Evolutionary conservation across 2,888 invertebrate genomes (phyloP), one percentile per base, ranked within the genome.

Genomic region (Abrostola triplasia): DNA sequence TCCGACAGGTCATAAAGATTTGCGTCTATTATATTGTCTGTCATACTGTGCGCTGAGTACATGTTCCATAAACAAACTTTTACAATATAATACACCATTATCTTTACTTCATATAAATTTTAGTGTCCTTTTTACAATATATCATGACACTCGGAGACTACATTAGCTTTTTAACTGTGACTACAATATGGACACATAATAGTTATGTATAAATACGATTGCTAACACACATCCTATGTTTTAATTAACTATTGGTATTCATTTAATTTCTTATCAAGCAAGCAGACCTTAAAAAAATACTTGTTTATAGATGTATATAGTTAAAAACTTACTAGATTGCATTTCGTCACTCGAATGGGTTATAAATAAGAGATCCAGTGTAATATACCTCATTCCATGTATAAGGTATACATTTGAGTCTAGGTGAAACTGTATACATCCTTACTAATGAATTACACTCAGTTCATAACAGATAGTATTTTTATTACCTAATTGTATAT

Each of bases 151-250:
- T 52, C 50, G 53, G 37, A 67, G 36, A 64, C 63, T 76, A 72
- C 36, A 67, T 79, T 73, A 77, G 67, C 77, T 60, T 64, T 67
- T 53, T 77, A 73, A 73, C 67, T 70, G 50, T 58, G 44, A 62
- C 67, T 67, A 68, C 55, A 44, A 47, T 62, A 57, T 5, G 6
- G 53, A 56, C 60, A 79, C 37, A 36, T 54, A 41, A 52, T 36
- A 53, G 61, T 47, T 53, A 50, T 53, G 36, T 62, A 55, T 72
- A 52, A 66, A 52, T 64, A 58, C 49, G 51, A 55, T 50, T 56
- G 51, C 61, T 49, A 36, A 63, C 73, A 76, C 68, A 77, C 75
- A 73, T 73, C 74, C 73, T 53, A 35, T 51, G 44, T 8, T 37
- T 36, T 2, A 10, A 9, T 54, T 51, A 52, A 36, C 50, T 64